Percentiles rank a stretch among this genome's conserved stretches.
Conservation (phyloP, 2,113 vertebrate species). For the Tautogolabrus adspersus region DNA sequence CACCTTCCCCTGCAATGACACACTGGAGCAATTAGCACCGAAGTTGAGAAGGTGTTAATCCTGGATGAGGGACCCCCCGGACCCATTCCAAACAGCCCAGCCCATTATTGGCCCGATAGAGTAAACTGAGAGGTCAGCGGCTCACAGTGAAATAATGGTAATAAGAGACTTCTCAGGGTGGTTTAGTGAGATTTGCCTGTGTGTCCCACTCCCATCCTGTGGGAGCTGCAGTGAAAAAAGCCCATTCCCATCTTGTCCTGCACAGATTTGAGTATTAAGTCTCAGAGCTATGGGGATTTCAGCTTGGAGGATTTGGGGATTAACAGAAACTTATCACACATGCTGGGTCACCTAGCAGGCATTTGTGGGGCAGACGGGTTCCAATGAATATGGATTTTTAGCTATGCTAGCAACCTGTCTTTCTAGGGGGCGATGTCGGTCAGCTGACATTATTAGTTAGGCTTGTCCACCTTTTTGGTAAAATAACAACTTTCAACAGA, state of each 20-base stretch:
- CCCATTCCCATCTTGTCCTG: constrained; percentile 59
- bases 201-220: constrained; percentile 52
- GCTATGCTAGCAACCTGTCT: not conserved
- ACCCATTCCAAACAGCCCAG: constrained; percentile 50
- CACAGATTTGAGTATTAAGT: constrained; percentile 62
- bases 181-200: constrained; percentile 51
- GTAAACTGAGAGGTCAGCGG: constrained; percentile 25
- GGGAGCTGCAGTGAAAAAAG: constrained; percentile 60
- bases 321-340: constrained; percentile 62
- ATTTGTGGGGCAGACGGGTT: constrained; percentile 18
- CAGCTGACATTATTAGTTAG: not conserved
- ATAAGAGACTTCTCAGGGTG: constrained; percentile 45
- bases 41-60: constrained; percentile 67
- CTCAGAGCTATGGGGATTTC: constrained; percentile 52
- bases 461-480: not conserved
- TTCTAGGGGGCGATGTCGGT: not conserved
- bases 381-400: constrained; percentile 35
- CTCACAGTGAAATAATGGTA: constrained; percentile 48
- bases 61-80: constrained; percentile 36
- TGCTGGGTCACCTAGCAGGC: constrained; percentile 52
- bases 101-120: constrained; percentile 20
- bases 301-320: constrained; percentile 63
- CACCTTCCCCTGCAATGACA: constrained; percentile 50
- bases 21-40: constrained; percentile 50
- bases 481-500: not conserved